Conservation (phyloP, 2,888 invertebrate genomes). For the Oscheius onirici region DNA sequence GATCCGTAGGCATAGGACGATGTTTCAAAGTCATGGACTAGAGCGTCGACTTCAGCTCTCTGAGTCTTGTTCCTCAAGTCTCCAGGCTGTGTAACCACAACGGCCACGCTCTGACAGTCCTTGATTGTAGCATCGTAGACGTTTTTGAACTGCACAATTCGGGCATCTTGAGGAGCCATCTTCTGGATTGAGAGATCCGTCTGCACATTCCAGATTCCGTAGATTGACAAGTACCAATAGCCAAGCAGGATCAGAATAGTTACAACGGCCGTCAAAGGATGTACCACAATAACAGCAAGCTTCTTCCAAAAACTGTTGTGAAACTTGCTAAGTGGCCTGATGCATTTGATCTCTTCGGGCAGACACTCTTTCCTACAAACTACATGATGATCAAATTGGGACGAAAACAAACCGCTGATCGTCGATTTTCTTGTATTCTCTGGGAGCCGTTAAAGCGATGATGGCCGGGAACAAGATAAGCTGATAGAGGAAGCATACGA, state of each 20-base stretch:
- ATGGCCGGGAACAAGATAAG: constrained; percentile 61
- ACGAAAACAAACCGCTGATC: constrained; percentile 15
- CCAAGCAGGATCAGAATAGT: constrained; percentile 40
- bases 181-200: constrained; percentile 59
- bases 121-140: constrained; percentile 45
- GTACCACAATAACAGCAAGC: constrained; percentile 42
- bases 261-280: constrained; percentile 36
- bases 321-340: constrained; percentile 35
- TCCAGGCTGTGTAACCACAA: constrained; percentile 46
- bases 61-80: constrained; percentile 44
- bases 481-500: constrained; percentile 59
- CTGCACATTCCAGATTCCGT: constrained; percentile 49
- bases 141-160: constrained; percentile 53
- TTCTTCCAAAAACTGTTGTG: constrained; percentile 44
- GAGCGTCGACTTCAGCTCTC: constrained; percentile 34
- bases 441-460: constrained; percentile 52
- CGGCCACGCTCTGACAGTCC: constrained; percentile 51
- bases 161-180: constrained; percentile 44
- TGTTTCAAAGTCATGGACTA: constrained; percentile 37
- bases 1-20: constrained; percentile 45
- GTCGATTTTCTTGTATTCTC: constrained; percentile 48
- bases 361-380: constrained; percentile 37
- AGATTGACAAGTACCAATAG: constrained; percentile 54
- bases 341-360: constrained; percentile 41
- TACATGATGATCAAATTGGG: background rate